Conservation (phyloP, 2,113 vertebrate genomes). For the Etheostoma cragini region DNA sequence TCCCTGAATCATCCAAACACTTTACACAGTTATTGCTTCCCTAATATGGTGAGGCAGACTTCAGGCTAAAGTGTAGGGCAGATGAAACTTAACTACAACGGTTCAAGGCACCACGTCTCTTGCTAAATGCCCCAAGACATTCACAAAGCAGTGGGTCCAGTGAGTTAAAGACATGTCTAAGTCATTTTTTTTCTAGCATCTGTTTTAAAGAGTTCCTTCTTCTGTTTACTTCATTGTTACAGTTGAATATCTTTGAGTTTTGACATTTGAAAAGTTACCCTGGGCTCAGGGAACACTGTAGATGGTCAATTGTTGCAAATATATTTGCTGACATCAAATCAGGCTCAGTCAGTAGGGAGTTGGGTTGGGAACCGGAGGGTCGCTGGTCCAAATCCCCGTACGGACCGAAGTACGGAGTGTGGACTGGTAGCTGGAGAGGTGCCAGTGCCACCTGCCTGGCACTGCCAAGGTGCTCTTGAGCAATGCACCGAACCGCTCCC, state of each 20-base stretch:
- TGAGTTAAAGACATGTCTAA: not conserved
- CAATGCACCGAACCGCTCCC: no score
- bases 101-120: not conserved
- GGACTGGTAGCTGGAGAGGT: no score
- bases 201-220: not conserved
- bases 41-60: conserved; percentile 51
- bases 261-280: not conserved
- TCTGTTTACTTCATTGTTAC: not conserved
- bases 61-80: not conserved
- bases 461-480: no score
- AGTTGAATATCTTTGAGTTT: not conserved
- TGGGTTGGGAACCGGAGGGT: no score
- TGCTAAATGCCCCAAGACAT: conserved; percentile 51
- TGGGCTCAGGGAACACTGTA: no score
- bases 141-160: conserved; percentile 13
- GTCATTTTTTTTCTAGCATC: not conserved
- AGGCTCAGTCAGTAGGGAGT: no score
- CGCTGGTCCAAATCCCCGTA: no score
- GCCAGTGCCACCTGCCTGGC: no score
- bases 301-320: not conserved
- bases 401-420: no score
- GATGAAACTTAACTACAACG: not conserved
- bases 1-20: conserved; percentile 42
- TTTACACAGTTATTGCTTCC: conserved; percentile 36
- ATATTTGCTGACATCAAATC: not conserved